Percentiles rank a stretch among this genome's conserved stretches.
Conservation (phyloP, 2,113 vertebrate species). For the Gambusia affinis region DNA sequence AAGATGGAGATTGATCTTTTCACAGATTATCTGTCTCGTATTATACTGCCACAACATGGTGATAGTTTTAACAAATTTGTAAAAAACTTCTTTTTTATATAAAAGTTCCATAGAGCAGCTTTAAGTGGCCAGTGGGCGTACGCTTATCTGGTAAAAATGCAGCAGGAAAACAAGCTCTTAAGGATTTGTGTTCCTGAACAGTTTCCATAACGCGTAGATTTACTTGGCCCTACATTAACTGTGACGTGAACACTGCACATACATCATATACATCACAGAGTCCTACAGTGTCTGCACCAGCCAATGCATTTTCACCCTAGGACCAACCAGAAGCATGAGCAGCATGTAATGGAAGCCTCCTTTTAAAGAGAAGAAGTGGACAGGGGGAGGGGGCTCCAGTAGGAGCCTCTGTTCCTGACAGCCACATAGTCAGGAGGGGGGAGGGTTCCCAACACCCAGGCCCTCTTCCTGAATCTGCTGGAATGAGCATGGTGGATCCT, state of each 20-base stretch:
- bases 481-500: conserved; percentile 51
- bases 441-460: conserved; percentile 62
- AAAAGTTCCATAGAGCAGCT: too few relatives aligned
- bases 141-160: neutral
- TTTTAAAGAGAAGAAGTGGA: conserved; percentile 57
- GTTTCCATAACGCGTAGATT: neutral
- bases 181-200: neutral
- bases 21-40: too few relatives aligned
- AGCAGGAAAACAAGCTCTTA: too few relatives aligned
- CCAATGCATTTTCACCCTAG: conserved; percentile 52
- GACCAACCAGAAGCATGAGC: conserved; percentile 49
- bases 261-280: neutral
- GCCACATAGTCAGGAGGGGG: conserved; percentile 60
- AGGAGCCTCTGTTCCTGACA: conserved; percentile 56
- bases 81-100: too few relatives aligned
- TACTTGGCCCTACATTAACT: neutral
- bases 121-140: neutral
- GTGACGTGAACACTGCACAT: neutral
- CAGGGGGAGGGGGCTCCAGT: conserved; percentile 65
- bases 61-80: too few relatives aligned
- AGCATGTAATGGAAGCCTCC: conserved; percentile 65
- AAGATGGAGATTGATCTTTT: too few relatives aligned
- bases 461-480: conserved; percentile 58
- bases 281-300: conserved; percentile 20
- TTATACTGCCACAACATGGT: too few relatives aligned